Evolutionary conservation across 2,113 vertebrate species (phyloP).

Genomic region (Micromys minutus): DNA sequence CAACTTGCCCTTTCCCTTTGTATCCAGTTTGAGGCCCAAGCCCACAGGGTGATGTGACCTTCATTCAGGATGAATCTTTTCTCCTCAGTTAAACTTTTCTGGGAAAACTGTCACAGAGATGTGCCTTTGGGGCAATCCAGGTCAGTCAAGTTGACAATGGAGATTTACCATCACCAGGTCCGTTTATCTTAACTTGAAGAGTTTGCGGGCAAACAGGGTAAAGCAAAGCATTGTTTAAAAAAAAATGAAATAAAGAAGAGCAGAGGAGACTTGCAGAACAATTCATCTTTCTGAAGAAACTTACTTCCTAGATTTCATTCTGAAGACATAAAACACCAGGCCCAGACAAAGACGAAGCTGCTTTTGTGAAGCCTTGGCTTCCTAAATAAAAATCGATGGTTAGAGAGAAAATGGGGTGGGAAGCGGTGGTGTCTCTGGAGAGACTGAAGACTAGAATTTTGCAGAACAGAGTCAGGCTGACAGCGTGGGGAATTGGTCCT

Average conservation of each 20-base stretch:
- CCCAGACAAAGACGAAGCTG: neutral
- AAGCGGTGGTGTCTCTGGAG: rapidly evolving
- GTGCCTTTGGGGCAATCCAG: neutral
- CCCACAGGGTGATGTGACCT: neutral
- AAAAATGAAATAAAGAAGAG: neutral
- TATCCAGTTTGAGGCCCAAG: neutral
- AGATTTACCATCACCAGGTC: neutral
- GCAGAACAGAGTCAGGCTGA: neutral
- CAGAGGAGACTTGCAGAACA: neutral
- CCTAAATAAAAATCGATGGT: neutral
- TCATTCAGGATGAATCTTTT: neutral
- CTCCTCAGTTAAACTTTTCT: neutral
- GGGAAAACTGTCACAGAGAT: neutral
- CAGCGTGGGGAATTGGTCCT: neutral
- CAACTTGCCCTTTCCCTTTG: neutral
- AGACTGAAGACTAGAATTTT: neutral
- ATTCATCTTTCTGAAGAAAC: neutral
- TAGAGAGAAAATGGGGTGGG: neutral
- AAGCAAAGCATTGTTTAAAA: neutral
- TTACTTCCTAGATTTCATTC: neutral
- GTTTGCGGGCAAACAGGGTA: neutral
- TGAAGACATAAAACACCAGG: neutral
- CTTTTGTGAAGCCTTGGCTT: neutral
- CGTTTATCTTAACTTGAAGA: conserved; percentile 5
- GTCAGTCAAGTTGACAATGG: neutral